Conservation (phyloP, 64 coral and sea anemone genomes). For the Cladopsammia gracilis region DNA sequence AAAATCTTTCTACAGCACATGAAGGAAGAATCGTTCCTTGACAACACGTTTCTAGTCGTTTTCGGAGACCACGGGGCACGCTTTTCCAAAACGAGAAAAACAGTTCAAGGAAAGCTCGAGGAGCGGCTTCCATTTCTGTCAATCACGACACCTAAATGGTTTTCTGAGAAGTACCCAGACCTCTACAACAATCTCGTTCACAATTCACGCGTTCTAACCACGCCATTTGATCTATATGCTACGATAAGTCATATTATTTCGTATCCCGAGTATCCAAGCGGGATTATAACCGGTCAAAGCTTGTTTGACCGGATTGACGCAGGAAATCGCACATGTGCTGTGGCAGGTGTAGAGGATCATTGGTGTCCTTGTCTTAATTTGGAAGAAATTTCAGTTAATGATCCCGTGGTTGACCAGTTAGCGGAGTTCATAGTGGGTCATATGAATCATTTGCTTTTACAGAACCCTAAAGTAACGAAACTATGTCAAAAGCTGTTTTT, state of each 20-base stretch:
- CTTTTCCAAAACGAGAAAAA: constrained; percentile 32
- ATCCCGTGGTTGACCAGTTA: constrained; percentile 16
- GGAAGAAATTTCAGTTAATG: constrained; percentile 39
- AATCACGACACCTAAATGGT: constrained; percentile 70
- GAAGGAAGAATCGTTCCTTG: constrained; percentile 49
- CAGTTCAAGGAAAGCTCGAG: constrained; percentile 81
- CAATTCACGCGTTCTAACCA: constrained; percentile 56
- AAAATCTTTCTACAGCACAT: constrained; percentile 55
- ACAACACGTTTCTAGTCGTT: constrained; percentile 67
- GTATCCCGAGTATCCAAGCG: constrained; percentile 60
- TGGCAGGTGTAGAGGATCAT: constrained; percentile 62
- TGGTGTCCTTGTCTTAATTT: constrained; percentile 84
- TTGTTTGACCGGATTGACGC: constrained; percentile 54
- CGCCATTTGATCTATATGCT: constrained; percentile 83
- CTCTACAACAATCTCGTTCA: constrained; percentile 48
- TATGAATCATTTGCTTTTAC: constrained; percentile 60
- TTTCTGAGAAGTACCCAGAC: constrained; percentile 30
- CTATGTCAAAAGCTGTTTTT: constrained; percentile 66
- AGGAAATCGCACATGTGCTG: constrained; percentile 40
- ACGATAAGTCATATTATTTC: constrained; percentile 61
- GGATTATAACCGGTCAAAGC: constrained; percentile 47
- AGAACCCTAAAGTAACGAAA: background rate
- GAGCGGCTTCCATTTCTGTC: constrained; percentile 80
- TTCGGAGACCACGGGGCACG: constrained; percentile 77
- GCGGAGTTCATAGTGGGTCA: constrained; percentile 7